Evolutionary conservation across 2,888 invertebrate species (phyloP).

Genomic region (Apomyelois bistriatella): DNA sequence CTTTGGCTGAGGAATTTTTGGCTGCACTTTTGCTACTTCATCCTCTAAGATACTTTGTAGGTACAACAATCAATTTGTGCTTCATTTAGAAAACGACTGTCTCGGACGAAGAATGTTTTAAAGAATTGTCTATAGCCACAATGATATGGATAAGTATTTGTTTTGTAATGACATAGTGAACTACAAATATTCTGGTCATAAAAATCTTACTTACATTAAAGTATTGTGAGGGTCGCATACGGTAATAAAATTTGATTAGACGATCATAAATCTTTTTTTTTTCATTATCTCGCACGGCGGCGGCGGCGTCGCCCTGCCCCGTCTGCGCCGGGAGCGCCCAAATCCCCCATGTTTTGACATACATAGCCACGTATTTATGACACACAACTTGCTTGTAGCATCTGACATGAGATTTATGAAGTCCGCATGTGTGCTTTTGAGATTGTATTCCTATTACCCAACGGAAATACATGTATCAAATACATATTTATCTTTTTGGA

Average conservation of each 20-base stretch:
- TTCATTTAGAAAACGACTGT: too few relatives aligned
- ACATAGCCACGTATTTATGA: slow-evolving; percentile 72
- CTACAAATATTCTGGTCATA: too few relatives aligned
- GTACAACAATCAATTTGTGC: not conserved
- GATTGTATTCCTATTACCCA: slow-evolving; percentile 63
- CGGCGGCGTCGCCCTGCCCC: slow-evolving; percentile 46
- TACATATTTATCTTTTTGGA: not conserved
- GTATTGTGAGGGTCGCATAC: slow-evolving; percentile 52
- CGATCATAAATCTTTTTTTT: slow-evolving; percentile 77
- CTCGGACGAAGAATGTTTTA: not conserved
- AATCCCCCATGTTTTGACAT: slow-evolving; percentile 78
- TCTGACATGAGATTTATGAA: slow-evolving; percentile 74
- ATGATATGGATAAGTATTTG: not conserved
- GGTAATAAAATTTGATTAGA: slow-evolving; percentile 77
- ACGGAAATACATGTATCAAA: slow-evolving; percentile 30
- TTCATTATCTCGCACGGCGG: slow-evolving; percentile 68
- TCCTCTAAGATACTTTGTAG: slow-evolving; percentile 14
- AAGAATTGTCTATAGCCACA: not conserved
- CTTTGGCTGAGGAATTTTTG: slow-evolving; percentile 66
- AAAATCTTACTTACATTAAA: slow-evolving; percentile 43
- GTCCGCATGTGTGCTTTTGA: slow-evolving; percentile 69
- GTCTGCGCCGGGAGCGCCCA: slow-evolving; percentile 51
- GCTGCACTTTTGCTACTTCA: slow-evolving; percentile 42
- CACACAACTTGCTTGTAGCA: slow-evolving; percentile 56
- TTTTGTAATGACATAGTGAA: too few relatives aligned